A percentile compares a stretch with the other conserved stretches of the same genome.
These are phyloP conservation scores for Sminthurinus aureus DNA, from an alignment of 2,888 invertebrate species.

Conservation along the genomic window DNA sequence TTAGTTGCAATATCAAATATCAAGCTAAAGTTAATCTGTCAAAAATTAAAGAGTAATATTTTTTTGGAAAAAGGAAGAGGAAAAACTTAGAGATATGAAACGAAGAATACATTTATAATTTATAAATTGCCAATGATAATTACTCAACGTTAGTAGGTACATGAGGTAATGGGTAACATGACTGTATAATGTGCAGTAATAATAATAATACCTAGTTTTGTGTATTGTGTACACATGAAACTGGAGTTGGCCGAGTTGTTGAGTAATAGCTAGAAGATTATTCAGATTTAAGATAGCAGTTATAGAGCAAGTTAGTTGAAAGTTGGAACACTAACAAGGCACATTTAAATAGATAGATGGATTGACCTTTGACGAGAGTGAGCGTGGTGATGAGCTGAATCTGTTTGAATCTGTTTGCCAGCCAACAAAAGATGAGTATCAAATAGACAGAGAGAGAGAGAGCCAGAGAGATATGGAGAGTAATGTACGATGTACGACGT, in stretches of 20 bases:
- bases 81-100: not conserved
- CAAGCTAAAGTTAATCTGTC: not conserved
- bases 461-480: too few species aligned
- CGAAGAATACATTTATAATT: not conserved
- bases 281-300: not conserved
- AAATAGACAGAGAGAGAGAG: not conserved
- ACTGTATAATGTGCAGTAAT: not conserved
- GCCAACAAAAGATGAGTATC: conserved; percentile 37
- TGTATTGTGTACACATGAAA: not conserved
- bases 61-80: not conserved
- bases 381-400: conserved; percentile 33
- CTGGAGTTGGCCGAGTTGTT: not conserved
- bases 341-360: conserved; percentile 32
- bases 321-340: conserved; percentile 29
- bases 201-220: not conserved
- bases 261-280: not conserved
- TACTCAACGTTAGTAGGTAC: not conserved
- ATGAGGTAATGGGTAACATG: not conserved
- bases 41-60: not conserved
- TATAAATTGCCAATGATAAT: not conserved
- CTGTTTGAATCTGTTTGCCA: conserved; percentile 26
- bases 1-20: not conserved
- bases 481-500: too few species aligned
- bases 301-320: not conserved
- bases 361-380: conserved; percentile 32